Evolutionary conservation across 2,888 invertebrate genomes (phyloP), one percentile per base, ranked within the genome.

Genomic region (Spilosoma lubricipeda): DNA sequence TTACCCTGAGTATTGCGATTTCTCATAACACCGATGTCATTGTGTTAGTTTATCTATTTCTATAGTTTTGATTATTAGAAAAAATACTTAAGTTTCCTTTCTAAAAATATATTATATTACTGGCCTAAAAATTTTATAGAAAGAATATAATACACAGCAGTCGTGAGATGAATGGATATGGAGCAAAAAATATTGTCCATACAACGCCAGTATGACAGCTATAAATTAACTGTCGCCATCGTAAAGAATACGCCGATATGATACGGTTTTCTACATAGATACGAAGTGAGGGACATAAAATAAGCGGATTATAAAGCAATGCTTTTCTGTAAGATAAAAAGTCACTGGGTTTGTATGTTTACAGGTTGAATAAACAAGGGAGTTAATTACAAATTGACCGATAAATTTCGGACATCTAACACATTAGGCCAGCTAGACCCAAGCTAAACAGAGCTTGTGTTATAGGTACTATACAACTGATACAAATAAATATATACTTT

Each of bases 161-260:
- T 78, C 45, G 70, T 73, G 74, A 80, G 74, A 76, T 85, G 82
- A 80, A 80, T 78, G 85, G 81, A 81, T 85, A 80, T 79, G 77
- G 85, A 82, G 89, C 88, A 90, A 92, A 91, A 92, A 91, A 90
- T 88, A 87, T 83, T 87, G 89, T 87, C 88, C 89, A 88, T 86
- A 83, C 82, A 85, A 76, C 81, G 80, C 76, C 83, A 78, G 83
- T 82, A 82, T 87, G 89, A 90, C 86, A 84, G 85, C 88, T 83
- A 91, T 93, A 93, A 92, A 93, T 93, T 90, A 88, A 86, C 86
- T 90, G 91, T 90, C 88, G 86, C 85, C 81, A 76, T 88, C 87
- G 85, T 90, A 91, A 91, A 91, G 86, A 86, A 85, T 82, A 84
- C 73, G 77, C 78, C 76, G 77, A 85, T 82, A 84, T 85, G 77